These are phyloP conservation scores for Lepidonotus clava DNA, from an alignment of 2,888 invertebrate genomes.

Conservation along the genomic window DNA sequence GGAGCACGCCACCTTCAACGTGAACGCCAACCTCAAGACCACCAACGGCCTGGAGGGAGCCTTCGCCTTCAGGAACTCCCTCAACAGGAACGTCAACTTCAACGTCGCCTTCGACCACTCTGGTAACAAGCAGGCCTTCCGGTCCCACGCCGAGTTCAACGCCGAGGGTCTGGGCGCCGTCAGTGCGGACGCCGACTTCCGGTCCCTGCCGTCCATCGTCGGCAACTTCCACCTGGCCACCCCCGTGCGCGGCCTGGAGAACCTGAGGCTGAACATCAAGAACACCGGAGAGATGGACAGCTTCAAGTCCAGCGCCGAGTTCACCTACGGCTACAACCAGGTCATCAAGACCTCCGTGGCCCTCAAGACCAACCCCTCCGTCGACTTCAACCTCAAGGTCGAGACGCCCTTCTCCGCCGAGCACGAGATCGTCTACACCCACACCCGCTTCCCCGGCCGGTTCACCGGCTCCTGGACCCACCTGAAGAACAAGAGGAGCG, in stretches of 20 bases:
- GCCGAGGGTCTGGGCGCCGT: not conserved
- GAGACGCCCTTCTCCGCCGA: constrained; percentile 18
- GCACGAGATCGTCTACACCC: not conserved
- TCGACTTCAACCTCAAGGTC: not conserved
- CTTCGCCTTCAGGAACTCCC: constrained; percentile 7
- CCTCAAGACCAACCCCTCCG: not conserved
- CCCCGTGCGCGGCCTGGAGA: not conserved
- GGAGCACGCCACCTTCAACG: constrained; percentile 21
- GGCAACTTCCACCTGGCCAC: constrained; percentile 29
- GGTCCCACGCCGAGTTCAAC: constrained; percentile 1
- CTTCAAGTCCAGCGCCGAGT: constrained; percentile 7
- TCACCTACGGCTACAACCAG: not conserved
- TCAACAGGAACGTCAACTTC: not conserved
- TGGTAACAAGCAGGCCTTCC: constrained; percentile 32
- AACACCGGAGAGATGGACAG: not conserved
- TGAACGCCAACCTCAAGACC: constrained; percentile 24
- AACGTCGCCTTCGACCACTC: constrained; percentile 6
- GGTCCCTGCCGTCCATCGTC: not conserved
- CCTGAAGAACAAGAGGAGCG: not conserved
- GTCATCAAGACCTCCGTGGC: not conserved
- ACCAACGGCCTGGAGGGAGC: not conserved
- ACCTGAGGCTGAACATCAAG: constrained; percentile 26
- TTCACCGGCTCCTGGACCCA: constrained; percentile 6
- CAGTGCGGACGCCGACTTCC: constrained; percentile 13
- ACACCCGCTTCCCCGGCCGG: not conserved